Conservation (phyloP, 2,797 vertebrate species). For the Brotogeris chrysoptera region DNA sequence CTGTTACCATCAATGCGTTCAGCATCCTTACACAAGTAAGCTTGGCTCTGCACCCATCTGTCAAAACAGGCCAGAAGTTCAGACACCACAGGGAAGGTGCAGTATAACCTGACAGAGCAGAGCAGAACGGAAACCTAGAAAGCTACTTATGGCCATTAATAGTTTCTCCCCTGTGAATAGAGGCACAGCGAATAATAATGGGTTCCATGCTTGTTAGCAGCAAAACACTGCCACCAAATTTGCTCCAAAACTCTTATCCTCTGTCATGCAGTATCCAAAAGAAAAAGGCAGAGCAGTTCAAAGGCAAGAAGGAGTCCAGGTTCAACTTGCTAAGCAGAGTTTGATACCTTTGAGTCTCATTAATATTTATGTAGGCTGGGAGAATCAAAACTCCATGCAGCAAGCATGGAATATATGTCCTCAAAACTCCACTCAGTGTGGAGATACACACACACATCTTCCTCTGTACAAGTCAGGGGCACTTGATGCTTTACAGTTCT, state of each 20-base stretch:
- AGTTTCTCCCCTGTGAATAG: conserved; percentile 2
- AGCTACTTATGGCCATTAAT: conserved; percentile 12
- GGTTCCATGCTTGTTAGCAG: conserved; percentile 25
- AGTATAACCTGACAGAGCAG: background rate
- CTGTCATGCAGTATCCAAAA: background rate
- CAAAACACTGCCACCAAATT: conserved; percentile 9
- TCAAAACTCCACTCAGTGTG: background rate
- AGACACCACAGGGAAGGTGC: background rate
- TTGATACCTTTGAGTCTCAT: conserved; percentile 23
- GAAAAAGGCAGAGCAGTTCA: conserved; percentile 31
- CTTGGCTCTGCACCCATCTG: background rate
- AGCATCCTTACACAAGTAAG: background rate
- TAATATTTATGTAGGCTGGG: conserved; percentile 22
- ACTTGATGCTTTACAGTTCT: background rate
- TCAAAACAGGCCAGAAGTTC: conserved; percentile 20
- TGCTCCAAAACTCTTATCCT: background rate
- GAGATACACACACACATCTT: background rate
- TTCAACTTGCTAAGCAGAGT: conserved; percentile 38
- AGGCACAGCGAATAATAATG: conserved; percentile 26
- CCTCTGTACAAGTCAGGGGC: background rate
- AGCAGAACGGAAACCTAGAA: background rate
- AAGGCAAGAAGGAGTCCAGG: conserved; percentile 13
- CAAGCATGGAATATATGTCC: conserved; percentile 9
- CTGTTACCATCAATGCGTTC: background rate
- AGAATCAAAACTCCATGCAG: background rate